phyloP scores from a whole-genome alignment of 2,113 vertebrate species.

The Lophochroa leadbeateri region DNA sequence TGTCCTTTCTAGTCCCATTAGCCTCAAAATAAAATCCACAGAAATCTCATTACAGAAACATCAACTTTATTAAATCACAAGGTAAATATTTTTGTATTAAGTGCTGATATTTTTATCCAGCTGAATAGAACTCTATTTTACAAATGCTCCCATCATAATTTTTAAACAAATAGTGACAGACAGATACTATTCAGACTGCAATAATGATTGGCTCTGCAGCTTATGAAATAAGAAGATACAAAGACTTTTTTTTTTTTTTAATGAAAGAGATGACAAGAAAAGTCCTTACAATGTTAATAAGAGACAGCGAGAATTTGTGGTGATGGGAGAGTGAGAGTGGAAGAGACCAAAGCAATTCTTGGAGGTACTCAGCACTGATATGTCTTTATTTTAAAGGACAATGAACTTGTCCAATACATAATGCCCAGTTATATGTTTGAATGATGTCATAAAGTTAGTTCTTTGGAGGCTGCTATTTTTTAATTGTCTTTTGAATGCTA shows the following conservation, averaged over 20 bases:
- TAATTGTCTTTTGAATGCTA: not conserved
- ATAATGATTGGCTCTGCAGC: not conserved
- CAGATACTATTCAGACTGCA: not conserved
- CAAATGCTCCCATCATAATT: not conserved
- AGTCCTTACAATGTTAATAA: not conserved
- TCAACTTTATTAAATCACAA: not conserved
- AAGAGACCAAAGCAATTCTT: not conserved
- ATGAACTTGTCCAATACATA: not conserved
- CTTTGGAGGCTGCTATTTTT: not conserved
- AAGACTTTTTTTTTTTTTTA: not conserved
- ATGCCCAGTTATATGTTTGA: not conserved
- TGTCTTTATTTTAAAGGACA: not conserved
- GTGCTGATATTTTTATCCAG: not conserved
- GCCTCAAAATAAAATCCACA: not conserved
- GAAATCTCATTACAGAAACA: not conserved
- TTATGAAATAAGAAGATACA: not conserved
- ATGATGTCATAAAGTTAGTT: not conserved
- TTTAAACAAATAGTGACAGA: not conserved
- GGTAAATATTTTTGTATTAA: not conserved
- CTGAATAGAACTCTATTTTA: not conserved
- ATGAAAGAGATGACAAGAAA: not conserved
- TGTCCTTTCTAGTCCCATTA: not conserved
- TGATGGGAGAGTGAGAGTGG: not conserved
- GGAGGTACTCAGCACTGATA: not conserved
- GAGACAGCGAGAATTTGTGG: not conserved